Evolutionary conservation across 2,113 vertebrate species (phyloP).

Genomic region (Rostratula benghalensis): DNA sequence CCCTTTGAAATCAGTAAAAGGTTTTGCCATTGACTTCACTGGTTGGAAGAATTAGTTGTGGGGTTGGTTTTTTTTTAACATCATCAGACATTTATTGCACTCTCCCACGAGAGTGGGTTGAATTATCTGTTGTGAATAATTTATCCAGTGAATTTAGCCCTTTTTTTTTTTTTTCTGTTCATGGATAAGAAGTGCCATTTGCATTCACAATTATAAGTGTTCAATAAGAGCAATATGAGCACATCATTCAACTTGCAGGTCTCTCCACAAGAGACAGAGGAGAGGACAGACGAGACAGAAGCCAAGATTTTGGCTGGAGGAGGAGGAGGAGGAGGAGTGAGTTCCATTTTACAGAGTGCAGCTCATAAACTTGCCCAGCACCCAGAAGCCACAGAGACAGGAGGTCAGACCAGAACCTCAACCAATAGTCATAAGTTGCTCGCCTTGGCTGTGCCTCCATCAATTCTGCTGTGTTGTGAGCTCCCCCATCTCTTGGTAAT

Average conservation of each 20-base stretch:
- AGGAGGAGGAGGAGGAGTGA: not conserved
- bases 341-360: not conserved
- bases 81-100: slow-evolving; percentile 37
- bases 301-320: not conserved
- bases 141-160: slow-evolving; percentile 58
- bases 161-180: slow-evolving; percentile 26
- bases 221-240: slow-evolving; percentile 10
- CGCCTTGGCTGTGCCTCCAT: not conserved
- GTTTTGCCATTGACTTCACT: slow-evolving; percentile 1
- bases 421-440: not conserved
- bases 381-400: not conserved
- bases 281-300: not conserved
- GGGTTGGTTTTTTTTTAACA: not conserved
- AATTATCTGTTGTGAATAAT: slow-evolving; percentile 67
- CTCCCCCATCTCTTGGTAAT: not conserved
- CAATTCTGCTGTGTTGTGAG: fast-evolving
- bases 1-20: slow-evolving; percentile 13
- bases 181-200: slow-evolving; percentile 29
- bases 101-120: slow-evolving; percentile 9
- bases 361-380: not conserved
- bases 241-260: not conserved
- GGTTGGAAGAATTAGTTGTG: not conserved
- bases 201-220: not conserved
- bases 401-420: not conserved
- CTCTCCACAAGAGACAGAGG: not conserved